phyloP scores from a whole-genome alignment of 2,888 invertebrate genomes.

The Punctoribates punctum region DNA sequence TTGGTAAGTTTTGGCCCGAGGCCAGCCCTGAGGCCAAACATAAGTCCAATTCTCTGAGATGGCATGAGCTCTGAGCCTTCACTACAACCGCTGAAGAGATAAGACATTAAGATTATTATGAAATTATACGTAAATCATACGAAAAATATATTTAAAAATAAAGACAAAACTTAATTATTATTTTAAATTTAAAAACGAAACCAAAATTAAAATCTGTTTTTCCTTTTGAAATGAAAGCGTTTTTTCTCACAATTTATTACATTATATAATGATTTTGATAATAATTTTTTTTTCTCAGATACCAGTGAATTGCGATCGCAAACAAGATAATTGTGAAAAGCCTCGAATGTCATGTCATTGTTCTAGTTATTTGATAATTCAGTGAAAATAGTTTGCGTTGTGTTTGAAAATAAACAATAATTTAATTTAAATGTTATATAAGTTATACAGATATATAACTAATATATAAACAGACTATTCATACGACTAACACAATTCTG shows the following conservation, averaged over 20 bases:
- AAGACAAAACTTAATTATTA: neutral
- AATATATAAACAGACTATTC: neutral
- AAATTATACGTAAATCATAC: neutral
- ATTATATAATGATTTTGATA: neutral
- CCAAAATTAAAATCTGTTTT: neutral
- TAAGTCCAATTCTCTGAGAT: constrained; percentile 42
- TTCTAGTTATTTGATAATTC: constrained; percentile 17
- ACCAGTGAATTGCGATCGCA: constrained; percentile 1
- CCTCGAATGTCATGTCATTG: constrained; percentile 36
- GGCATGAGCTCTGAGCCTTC: constrained; percentile 36
- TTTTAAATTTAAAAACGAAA: neutral
- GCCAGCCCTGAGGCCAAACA: constrained; percentile 42
- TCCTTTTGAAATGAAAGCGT: neutral
- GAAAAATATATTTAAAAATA: neutral
- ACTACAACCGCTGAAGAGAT: constrained; percentile 29
- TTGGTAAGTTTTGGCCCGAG: constrained; percentile 42
- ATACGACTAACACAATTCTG: neutral
- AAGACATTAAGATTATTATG: neutral
- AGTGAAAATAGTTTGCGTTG: neutral
- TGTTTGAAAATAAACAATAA: neutral
- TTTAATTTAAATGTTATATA: constrained; percentile 14
- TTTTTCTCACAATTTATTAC: neutral
- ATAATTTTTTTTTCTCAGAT: neutral
- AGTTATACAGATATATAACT: neutral
- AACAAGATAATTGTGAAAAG: constrained; percentile 19